Evolutionary conservation across 2,797 vertebrate genomes (phyloP), one percentile per base, ranked within the genome.

Genomic region (Manis javanica): DNA sequence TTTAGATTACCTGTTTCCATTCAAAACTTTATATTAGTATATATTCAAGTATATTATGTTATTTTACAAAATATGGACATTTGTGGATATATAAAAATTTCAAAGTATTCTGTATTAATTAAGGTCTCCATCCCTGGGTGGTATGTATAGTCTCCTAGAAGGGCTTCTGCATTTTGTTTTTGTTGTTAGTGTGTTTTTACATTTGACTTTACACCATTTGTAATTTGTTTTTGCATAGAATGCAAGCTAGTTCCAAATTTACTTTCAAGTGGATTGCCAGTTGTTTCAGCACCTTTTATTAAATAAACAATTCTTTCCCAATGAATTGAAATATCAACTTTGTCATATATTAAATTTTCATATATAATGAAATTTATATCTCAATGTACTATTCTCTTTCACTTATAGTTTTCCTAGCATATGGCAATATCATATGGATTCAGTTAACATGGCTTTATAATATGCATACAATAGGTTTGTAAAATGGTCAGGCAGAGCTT

Each of bases 81-180:
- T 96, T 92, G 12, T 93, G 72, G 78, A 26, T 82, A 79, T 79
- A 42, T 93, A 72, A 91, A 78, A 55, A 37, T 74, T 83, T 90
- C 5, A 46, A 31, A 68, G 42, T 77, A 51, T 89, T 94, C 90
- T 95, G 1, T 90, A 55, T 82, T 78, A 15, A 83, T 75, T 75
- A 90, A 90, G 24, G 8, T 66, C 23, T 90, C 69, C 37, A 34
- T 12, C 21, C 10, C 55, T 61, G 19, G 16, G 51, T 86, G 63
- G 12, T 29, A 24, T 69, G 23, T 66, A 46, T 77, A 42, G 18
- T 87, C 68, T 72, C 23, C 55, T 91, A 68, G 77, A 85, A 66
- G 59, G 23, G 2, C 90, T 23, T 85, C 49, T 71, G 10, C 18
- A n/a, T 87, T 51, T 77, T 51, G 11, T 63, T 85, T 77, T 91